A percentile compares a stretch with the other conserved stretches of the same genome.
Evolutionary conservation across 1,140 invertebrate species (phyloP).

Genomic region (Drosophila santomea): DNA sequence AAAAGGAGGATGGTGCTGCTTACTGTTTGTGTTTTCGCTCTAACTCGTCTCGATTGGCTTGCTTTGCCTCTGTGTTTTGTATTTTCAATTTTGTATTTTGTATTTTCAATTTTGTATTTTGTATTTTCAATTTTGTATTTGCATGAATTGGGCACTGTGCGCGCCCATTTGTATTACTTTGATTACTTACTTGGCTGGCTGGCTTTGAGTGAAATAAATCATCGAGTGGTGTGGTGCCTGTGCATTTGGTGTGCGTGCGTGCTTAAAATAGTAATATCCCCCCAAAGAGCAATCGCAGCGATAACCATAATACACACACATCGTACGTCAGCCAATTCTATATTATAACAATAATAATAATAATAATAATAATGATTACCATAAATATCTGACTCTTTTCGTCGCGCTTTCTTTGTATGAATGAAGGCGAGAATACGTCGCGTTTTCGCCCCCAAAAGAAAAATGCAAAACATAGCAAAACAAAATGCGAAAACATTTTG

Average conservation of each 20-base stretch:
- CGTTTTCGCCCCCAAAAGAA: slow-evolving; percentile 48
- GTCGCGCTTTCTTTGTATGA: slow-evolving; percentile 40
- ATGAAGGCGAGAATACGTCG: slow-evolving; percentile 56
- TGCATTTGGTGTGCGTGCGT: slow-evolving; percentile 42
- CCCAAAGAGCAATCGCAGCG: slow-evolving; percentile 36
- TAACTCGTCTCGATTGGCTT: slow-evolving; percentile 3
- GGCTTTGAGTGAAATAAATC: slow-evolving; percentile 61
- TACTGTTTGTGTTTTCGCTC: slow-evolving; percentile 41
- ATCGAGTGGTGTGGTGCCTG: slow-evolving; percentile 51
- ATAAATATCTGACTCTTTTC: slow-evolving; percentile 20
- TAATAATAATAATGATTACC: slow-evolving; percentile 53
- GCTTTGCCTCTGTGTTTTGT: neutral
- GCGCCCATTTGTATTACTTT: slow-evolving; percentile 52
- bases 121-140: slow-evolving; percentile 34
- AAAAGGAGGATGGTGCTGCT: slow-evolving; percentile 23
- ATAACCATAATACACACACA: slow-evolving; percentile 30
- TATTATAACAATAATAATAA: slow-evolving; percentile 9
- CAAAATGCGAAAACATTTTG: slow-evolving; percentile 67
- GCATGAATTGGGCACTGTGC: slow-evolving; percentile 34
- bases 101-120: slow-evolving; percentile 34
- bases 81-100: no score
- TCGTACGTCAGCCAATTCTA: slow-evolving; percentile 40
- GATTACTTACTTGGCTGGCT: slow-evolving; percentile 69
- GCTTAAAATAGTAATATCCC: slow-evolving; percentile 42
- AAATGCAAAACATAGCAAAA: slow-evolving; percentile 57